Percentiles rank a stretch among this genome's conserved stretches.
Evolutionary conservation across 2,797 vertebrate genomes (phyloP).

Genomic region (Mormyrus hasselquistii): DNA sequence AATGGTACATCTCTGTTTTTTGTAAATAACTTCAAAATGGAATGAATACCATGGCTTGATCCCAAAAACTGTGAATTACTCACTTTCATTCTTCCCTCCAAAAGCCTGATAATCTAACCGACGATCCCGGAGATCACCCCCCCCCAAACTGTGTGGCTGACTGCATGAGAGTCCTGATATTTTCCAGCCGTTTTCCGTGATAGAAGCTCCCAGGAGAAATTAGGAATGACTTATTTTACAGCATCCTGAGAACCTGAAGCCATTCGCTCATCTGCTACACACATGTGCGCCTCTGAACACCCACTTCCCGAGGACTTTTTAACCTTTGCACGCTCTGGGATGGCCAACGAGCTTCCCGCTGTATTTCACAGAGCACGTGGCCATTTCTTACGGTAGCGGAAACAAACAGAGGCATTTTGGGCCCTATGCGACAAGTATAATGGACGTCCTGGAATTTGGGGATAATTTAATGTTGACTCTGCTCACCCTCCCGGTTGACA

Average conservation of each 20-base stretch:
- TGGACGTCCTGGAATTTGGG: neutral
- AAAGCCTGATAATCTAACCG: neutral
- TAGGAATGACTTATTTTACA: conserved; percentile 24
- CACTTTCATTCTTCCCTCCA: neutral
- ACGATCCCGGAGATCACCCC: neutral
- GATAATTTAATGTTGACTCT: neutral
- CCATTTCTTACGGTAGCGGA: neutral
- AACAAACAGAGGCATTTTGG: neutral
- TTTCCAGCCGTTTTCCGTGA: conserved; percentile 22
- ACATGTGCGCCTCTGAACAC: conserved; percentile 27
- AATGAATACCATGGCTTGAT: neutral
- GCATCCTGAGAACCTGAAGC: conserved; percentile 20
- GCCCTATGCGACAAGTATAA: neutral
- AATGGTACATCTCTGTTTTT: neutral
- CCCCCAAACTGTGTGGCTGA: neutral
- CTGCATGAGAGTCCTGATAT: conserved; percentile 5
- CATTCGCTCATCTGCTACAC: conserved; percentile 29
- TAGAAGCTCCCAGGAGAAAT: conserved; percentile 27
- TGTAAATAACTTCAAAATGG: neutral
- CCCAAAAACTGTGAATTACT: neutral
- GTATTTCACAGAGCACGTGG: neutral
- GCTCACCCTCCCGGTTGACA: neutral
- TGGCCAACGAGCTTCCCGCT: neutral
- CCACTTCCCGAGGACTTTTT: neutral
- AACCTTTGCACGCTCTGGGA: neutral